Base-by-base conservation (phyloP, 2,113 vertebrate species). In the Apodemus speciosus region DNA sequence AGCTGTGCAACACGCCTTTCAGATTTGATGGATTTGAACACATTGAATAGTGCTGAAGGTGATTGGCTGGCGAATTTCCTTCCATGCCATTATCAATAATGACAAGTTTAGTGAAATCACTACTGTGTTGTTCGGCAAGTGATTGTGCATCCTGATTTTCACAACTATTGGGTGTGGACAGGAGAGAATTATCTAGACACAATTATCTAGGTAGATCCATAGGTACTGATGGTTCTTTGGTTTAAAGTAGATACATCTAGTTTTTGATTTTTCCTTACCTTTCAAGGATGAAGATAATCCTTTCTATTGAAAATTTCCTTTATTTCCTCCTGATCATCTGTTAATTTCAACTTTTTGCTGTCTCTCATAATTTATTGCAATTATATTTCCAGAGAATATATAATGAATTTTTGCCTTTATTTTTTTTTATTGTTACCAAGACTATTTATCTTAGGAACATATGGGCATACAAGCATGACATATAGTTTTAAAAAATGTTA, bases 1-100 rank as follows among this genome's bases (percentile, higher is more conserved):
- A 96, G 95, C 95, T 95, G 95, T 92, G 77, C 75, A 90, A 56
- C 71, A 60, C 94, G 80, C 71, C 88, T 94, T 96, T 96, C 89
- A 96, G 66, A 96, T 69, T 92, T 72, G 92, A 94, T 94, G 94
- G 94, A 91, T 95, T 71, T 69, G 80, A 94, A 64, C 23, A 92
- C 94, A 97, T 73, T 94, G 79, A 96, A 89, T 95, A 75, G 18
- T 92, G 92, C 49, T 88, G 76, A 95, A 95, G 51, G 84, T 88
- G 96, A 96, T 95, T 97, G 94, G 66, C 89, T 97, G 38, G 71
- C 94, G 18, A 40, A 64, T 85, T 95, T 96, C 85, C 71, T 95
- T 92, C 68, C 76, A 92, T 69, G 64, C 84, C 94, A 93, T 95
- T 97, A 95, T 91, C 92, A 95, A 60, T 96, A 95, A 96, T 95